These are phyloP conservation scores for Drosophila nigricruria DNA, from an alignment of 2,888 invertebrate species.

Conservation along the genomic window DNA sequence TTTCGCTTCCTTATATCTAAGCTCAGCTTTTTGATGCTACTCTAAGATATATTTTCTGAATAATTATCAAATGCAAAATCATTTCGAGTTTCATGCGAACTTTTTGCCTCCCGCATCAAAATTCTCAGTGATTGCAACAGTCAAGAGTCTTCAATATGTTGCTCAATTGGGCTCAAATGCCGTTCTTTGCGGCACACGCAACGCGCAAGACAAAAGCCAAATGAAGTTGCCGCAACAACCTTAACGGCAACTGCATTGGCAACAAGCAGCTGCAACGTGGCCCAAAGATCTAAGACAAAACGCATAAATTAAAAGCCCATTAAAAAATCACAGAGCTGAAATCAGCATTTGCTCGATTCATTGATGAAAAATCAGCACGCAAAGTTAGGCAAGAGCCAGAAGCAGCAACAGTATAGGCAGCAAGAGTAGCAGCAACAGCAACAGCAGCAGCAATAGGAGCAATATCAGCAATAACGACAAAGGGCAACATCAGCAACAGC, in stretches of 20 bases:
- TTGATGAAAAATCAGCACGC: constrained; percentile 61
- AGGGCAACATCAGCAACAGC: neutral
- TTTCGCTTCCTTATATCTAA: too few relatives aligned
- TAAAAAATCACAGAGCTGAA: constrained; percentile 43
- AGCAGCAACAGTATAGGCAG: neutral
- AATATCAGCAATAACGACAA: neutral
- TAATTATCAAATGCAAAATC: neutral
- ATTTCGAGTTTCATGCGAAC: constrained; percentile 2
- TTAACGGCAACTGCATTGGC: constrained; percentile 1
- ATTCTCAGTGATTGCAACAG: constrained; percentile 25
- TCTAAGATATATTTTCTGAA: neutral
- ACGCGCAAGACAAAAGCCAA: constrained; percentile 31
- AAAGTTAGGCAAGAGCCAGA: constrained; percentile 66
- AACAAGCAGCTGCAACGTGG: constrained; percentile 9
- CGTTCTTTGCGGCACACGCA: constrained; percentile 50
- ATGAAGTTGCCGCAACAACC: constrained; percentile 49
- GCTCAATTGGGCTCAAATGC: constrained; percentile 34
- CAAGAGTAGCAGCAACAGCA: neutral
- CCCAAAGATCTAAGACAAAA: constrained; percentile 40
- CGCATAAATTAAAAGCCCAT: constrained; percentile 73
- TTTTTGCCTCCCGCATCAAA: constrained; percentile 8
- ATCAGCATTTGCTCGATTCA: constrained; percentile 29
- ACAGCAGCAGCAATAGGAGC: neutral
- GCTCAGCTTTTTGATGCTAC: too few relatives aligned
- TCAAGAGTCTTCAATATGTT: constrained; percentile 23